Base-by-base conservation (phyloP, 1,140 invertebrate species). In the Drosophila virilis region DNA sequence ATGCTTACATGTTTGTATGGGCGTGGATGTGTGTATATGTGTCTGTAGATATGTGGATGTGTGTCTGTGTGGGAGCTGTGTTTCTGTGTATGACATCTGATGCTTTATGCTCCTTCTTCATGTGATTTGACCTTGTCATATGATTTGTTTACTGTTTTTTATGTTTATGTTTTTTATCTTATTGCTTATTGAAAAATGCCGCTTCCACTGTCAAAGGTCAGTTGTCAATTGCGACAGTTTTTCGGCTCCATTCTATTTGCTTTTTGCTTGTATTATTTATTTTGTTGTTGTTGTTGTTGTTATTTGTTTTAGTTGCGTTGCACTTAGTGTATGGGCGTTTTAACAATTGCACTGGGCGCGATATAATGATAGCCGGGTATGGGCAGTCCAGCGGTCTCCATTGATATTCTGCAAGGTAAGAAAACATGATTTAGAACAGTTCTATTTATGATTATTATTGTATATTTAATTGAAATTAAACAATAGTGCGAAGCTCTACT, bases 321-420 rank as follows among this genome's bases (percentile, higher is more conserved):
- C 77, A 93, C 93, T 96, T 96, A 97, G 94, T 98, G 97, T 92
- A 97, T 97, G 78, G 96, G 96, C 73, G 97, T 96, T 93, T 97
- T 97, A 84, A 98, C 96, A 92, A 98, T 97, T 94, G 97, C 96
- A 93, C 97, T 97, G 59, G 97, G 97, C 78, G 97, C 95, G 92
- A 98, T 96, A 94, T 97, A 97, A 93, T 97, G 97, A 94, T 97
- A 98, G 67, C 96, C 96, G 71, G 96, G 96, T 94, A 98, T 95
- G 85, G 96, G 96, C 93, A 97, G 94, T 80, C 96, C 96, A 74
- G 96, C 96, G 64, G 97, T 97, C 94, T 98, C 97, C 96, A 97
- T 96, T 50, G 97, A 97, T 96, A 97, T 97, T 95, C 97, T 98
- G 95, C 28, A 74, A 83, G 8, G 17, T 32, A 12, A 7, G 52